Conservation (phyloP, 2,113 vertebrate species). For the Rhea pennata region DNA sequence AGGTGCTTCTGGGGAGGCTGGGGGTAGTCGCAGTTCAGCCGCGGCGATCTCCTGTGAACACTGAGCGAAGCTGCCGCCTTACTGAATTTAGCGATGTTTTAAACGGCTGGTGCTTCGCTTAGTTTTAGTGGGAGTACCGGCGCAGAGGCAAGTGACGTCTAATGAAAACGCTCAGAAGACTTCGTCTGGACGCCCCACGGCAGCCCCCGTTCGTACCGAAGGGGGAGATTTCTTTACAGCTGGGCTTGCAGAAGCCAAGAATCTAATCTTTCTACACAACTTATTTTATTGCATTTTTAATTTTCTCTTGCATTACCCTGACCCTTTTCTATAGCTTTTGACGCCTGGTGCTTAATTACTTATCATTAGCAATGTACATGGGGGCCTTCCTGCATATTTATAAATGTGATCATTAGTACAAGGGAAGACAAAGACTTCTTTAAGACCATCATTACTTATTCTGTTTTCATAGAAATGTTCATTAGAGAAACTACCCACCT, state of each 20-base stretch:
- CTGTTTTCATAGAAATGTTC: slow-evolving; percentile 87
- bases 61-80: slow-evolving; percentile 36
- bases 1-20: slow-evolving; percentile 54
- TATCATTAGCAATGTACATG: slow-evolving; percentile 86
- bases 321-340: slow-evolving; percentile 84
- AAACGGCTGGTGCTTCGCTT: slow-evolving; percentile 57
- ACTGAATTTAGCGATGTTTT: slow-evolving; percentile 52
- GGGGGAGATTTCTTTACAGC: slow-evolving; percentile 62
- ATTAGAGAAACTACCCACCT: slow-evolving; percentile 88
- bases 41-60: slow-evolving; percentile 36
- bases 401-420: slow-evolving; percentile 88
- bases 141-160: slow-evolving; percentile 64
- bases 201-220: slow-evolving; percentile 14
- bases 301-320: slow-evolving; percentile 82
- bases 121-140: slow-evolving; percentile 54
- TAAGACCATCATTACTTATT: slow-evolving; percentile 87
- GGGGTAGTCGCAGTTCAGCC: slow-evolving; percentile 54
- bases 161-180: slow-evolving; percentile 63
- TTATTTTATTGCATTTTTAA: slow-evolving; percentile 87
- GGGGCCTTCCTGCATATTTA: slow-evolving; percentile 86
- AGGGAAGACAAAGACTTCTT: slow-evolving; percentile 85
- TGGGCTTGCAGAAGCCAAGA: slow-evolving; percentile 73
- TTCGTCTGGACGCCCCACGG: slow-evolving; percentile 63
- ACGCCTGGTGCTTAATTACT: slow-evolving; percentile 86
- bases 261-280: slow-evolving; percentile 80